phyloP scores from a whole-genome alignment of 2,888 invertebrate genomes.

The Morpho deidamia region DNA sequence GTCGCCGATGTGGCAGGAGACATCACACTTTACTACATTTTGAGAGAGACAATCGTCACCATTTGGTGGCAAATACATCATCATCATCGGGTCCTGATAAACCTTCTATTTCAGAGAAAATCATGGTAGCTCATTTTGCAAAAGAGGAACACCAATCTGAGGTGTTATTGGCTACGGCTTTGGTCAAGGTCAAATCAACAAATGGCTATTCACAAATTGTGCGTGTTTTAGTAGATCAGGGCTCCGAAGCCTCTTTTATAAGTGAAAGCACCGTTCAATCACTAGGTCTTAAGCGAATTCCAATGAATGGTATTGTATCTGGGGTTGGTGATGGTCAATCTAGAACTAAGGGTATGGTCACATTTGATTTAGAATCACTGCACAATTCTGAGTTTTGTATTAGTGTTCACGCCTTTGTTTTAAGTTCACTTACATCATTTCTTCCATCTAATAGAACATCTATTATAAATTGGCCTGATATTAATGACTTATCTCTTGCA shows the following conservation, averaged over 20 bases:
- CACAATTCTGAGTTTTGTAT: not conserved
- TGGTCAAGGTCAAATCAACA: conserved; percentile 10
- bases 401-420: conserved; percentile 4
- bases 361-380: not conserved
- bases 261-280: conserved; percentile 23
- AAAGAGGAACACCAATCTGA: conserved; percentile 2
- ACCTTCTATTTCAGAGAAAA: too few relatives aligned
- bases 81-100: conserved; percentile 2
- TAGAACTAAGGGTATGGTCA: not conserved
- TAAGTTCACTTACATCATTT: not conserved
- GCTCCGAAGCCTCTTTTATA: conserved; percentile 28
- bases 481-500: conserved; percentile 2
- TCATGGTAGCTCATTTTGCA: not conserved
- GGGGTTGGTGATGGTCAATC: conserved; percentile 3
- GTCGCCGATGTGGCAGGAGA: conserved; percentile 18
- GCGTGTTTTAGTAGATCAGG: conserved; percentile 27
- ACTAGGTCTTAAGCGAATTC: conserved; percentile 14
- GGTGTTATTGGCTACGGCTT: conserved; percentile 19
- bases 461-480: not conserved
- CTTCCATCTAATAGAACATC: not conserved
- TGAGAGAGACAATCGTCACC: too few relatives aligned
- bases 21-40: conserved; percentile 22
- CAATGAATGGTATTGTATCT: conserved; percentile 9
- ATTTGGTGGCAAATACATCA: too few relatives aligned
- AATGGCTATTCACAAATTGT: conserved; percentile 7